Percentiles rank a stretch among this genome's conserved stretches.
Conservation (phyloP, 2,113 vertebrate genomes). For the Callipepla californica region DNA sequence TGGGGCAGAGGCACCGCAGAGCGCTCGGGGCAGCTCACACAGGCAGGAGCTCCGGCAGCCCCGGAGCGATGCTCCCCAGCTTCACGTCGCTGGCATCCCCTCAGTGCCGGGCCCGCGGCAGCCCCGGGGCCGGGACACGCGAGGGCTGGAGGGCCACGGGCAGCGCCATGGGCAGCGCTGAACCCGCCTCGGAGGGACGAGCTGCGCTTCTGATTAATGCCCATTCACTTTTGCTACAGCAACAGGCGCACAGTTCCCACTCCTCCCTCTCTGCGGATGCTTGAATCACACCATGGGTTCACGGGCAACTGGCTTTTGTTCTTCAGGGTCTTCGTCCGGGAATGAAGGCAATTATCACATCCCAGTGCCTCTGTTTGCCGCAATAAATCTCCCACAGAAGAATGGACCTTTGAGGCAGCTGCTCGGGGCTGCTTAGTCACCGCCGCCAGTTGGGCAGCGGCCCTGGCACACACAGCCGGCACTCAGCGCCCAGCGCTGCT, state of each 20-base stretch:
- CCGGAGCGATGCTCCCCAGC: accelerated
- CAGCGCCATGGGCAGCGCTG: neutral
- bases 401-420: conserved; percentile 54
- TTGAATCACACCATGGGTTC: conserved; percentile 48
- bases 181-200: neutral
- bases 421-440: conserved; percentile 47
- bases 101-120: accelerated
- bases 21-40: accelerated
- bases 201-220: neutral
- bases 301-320: conserved; percentile 71
- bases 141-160: neutral
- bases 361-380: conserved; percentile 11
- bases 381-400: conserved; percentile 68
- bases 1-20: neutral
- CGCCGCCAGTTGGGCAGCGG: neutral
- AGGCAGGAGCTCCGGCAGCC: neutral
- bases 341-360: conserved; percentile 51
- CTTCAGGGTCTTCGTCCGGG: neutral
- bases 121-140: neutral
- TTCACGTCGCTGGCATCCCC: accelerated
- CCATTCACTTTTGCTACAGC: conserved; percentile 35
- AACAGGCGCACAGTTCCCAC: conserved; percentile 11
- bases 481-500: neutral
- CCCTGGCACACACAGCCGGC: neutral
- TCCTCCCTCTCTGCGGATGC: conserved; percentile 31